phyloP scores from a whole-genome alignment of 2,888 invertebrate species.

The Sepioteuthis lessoniana region DNA sequence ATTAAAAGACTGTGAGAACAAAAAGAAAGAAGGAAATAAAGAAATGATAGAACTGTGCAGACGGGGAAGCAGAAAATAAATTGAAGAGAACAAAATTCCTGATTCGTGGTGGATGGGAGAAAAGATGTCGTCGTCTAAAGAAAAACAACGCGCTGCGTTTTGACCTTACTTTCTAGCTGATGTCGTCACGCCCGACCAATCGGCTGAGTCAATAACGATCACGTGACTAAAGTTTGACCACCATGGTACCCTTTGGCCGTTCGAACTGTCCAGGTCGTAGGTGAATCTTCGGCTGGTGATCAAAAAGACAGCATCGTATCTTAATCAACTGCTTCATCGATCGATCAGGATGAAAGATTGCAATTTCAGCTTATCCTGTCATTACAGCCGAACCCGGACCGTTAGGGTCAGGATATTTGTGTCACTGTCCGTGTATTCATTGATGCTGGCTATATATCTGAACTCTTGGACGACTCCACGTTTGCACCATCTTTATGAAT shows the following conservation, averaged over 20 bases:
- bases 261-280: neutral
- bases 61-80: too few relatives aligned
- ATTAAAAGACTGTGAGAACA: too few relatives aligned
- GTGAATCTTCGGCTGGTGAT: neutral
- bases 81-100: too few relatives aligned
- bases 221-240: neutral
- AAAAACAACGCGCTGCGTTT: neutral
- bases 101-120: too few relatives aligned
- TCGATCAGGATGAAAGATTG: neutral
- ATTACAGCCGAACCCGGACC: neutral
- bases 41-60: too few relatives aligned
- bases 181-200: constrained; percentile 33
- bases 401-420: neutral
- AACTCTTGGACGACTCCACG: neutral
- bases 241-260: constrained; percentile 13
- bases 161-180: neutral
- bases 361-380: neutral
- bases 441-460: constrained; percentile 33
- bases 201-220: neutral
- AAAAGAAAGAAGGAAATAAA: too few relatives aligned
- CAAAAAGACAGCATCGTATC: neutral
- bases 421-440: constrained; percentile 11
- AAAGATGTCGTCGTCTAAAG: neutral
- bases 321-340: constrained; percentile 10
- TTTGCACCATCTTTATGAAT: constrained; percentile 2